Percentiles rank a stretch among this genome's conserved stretches.
Evolutionary conservation across 2,113 vertebrate species (phyloP).

Genomic region (Crypturellus undulatus): DNA sequence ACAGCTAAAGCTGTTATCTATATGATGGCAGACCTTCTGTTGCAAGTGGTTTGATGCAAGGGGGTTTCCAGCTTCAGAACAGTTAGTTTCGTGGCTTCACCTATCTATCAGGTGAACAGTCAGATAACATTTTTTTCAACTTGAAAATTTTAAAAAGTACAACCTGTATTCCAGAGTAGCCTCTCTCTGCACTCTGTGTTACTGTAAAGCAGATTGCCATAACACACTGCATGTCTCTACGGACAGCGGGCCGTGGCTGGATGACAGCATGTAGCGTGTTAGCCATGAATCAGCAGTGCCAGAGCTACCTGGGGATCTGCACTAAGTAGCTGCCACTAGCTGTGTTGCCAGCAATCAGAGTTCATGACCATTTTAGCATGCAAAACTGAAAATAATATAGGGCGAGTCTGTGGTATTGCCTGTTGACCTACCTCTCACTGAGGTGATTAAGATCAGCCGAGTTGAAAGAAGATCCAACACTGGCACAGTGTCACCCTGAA

Average conservation of each 20-base stretch:
- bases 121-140: neutral
- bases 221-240: accelerated
- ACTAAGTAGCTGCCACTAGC: neutral
- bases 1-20: neutral
- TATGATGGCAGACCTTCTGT: neutral
- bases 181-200: neutral
- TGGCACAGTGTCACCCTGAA: neutral
- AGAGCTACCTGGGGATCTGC: neutral
- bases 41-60: neutral
- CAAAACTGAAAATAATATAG: neutral
- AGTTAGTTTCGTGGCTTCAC: neutral
- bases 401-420: neutral
- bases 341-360: neutral
- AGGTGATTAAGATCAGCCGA: neutral
- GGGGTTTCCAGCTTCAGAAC: neutral
- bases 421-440: neutral
- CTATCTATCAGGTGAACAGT: neutral
- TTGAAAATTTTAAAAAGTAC: neutral
- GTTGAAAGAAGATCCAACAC: neutral
- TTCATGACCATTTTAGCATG: neutral
- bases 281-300: neutral
- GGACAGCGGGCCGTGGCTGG: accelerated
- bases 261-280: accelerated
- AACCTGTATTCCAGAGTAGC: neutral
- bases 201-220: neutral